Evolutionary conservation across 1,140 invertebrate species (phyloP).

Genomic region (Nomia melanderi): DNA sequence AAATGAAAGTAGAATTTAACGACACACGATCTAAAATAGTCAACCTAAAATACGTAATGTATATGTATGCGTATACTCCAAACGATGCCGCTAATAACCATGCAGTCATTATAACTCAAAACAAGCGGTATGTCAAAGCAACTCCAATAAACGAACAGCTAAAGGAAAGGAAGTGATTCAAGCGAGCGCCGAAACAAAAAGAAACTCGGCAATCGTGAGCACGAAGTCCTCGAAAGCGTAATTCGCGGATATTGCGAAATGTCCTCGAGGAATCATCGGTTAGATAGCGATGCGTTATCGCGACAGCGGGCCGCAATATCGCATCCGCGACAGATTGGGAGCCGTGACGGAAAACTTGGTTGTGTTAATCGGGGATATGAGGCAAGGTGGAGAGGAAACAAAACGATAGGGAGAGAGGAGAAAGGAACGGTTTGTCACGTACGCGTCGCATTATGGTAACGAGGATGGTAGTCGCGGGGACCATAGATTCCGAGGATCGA

Average conservation of each 20-base stretch:
- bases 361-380: not conserved
- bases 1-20: too few species aligned
- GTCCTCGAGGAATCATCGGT: not conserved
- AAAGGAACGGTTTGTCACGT: not conserved
- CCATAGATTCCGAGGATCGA: not conserved
- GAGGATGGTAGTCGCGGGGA: not conserved
- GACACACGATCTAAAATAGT: too few species aligned
- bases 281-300: conserved; percentile 5
- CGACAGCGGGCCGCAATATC: not conserved
- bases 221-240: not conserved
- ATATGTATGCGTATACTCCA: too few species aligned
- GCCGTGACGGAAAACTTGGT: not conserved
- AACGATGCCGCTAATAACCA: too few species aligned
- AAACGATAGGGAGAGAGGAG: too few species aligned
- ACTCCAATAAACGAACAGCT: too few species aligned
- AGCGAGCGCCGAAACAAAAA: too few species aligned
- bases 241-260: conserved; percentile 15
- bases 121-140: too few species aligned
- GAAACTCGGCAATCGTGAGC: not conserved
- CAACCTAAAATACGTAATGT: too few species aligned
- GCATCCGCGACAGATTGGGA: conserved; percentile 20
- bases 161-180: too few species aligned
- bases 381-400: too few species aligned
- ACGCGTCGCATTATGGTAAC: conserved; percentile 24
- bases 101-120: too few species aligned